Conservation (phyloP, 2,113 vertebrate genomes). For the Psittacus erithacus region DNA sequence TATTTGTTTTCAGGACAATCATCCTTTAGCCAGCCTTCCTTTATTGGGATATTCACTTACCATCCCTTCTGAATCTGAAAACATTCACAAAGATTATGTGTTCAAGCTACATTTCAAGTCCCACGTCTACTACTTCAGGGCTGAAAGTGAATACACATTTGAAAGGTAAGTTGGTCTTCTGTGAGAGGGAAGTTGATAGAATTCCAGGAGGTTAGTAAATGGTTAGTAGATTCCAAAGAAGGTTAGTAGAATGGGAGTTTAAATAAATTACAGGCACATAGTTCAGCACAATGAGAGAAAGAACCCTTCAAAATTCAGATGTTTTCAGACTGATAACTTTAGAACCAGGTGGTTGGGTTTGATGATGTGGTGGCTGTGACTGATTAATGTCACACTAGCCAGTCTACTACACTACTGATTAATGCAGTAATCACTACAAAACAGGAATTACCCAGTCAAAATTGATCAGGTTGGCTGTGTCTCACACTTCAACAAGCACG, state of each 20-base stretch:
- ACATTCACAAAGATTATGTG: conserved; percentile 97
- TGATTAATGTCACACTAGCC: background rate
- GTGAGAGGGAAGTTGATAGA: background rate
- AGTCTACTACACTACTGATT: background rate
- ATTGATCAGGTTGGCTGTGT: background rate
- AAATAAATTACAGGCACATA: background rate
- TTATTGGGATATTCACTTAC: conserved; percentile 95
- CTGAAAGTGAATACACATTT: conserved; percentile 95
- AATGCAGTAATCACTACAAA: background rate
- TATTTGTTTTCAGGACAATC: conserved; percentile 84
- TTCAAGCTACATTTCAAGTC: conserved; percentile 99
- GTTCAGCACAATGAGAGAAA: background rate
- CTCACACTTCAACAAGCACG: background rate
- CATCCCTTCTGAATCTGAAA: conserved; percentile 90
- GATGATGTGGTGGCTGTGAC: background rate
- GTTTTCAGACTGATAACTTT: background rate
- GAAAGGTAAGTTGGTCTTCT: conserved; percentile 81
- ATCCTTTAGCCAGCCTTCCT: conserved; percentile 95
- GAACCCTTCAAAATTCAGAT: background rate
- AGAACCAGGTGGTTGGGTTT: background rate
- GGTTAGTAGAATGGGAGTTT: background rate
- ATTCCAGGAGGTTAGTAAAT: background rate
- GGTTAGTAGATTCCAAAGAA: background rate
- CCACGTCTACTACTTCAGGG: conserved; percentile 97
- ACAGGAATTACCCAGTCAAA: background rate